phyloP scores from a whole-genome alignment of 2,113 vertebrate genomes.

The Ictalurus punctatus region DNA sequence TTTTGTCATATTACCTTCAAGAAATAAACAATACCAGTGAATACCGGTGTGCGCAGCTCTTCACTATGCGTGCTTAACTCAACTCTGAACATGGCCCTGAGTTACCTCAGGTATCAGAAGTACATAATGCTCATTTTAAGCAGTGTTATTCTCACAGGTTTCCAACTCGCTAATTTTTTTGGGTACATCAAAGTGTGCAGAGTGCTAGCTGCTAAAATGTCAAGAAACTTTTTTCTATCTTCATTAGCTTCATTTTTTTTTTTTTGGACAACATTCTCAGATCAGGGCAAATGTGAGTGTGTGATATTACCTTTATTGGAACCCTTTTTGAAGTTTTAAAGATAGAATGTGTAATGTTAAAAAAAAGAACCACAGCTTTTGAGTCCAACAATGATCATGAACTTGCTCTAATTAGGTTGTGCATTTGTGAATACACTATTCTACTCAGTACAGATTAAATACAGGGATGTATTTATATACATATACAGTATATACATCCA shows the following conservation, averaged over 20 bases:
- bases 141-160: neutral
- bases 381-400: too few species aligned
- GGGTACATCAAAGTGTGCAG: neutral
- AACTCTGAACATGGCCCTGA: neutral
- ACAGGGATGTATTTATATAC: neutral
- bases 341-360: neutral
- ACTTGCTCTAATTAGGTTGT: neutral
- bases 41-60: neutral
- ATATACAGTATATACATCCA: neutral
- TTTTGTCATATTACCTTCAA: neutral
- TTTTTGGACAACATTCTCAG: neutral
- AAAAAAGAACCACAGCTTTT: too few species aligned
- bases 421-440: neutral
- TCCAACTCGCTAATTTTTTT: neutral
- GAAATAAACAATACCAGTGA: neutral
- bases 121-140: neutral
- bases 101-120: conserved; percentile 8
- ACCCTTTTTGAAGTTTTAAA: neutral
- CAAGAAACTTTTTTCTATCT: conserved; percentile 20
- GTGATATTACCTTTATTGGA: neutral
- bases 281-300: neutral
- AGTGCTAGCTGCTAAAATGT: neutral
- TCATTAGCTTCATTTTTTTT: neutral
- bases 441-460: neutral
- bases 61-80: neutral